Base-by-base conservation (phyloP, 2,888 invertebrate species). In the Oscheius onirici region DNA sequence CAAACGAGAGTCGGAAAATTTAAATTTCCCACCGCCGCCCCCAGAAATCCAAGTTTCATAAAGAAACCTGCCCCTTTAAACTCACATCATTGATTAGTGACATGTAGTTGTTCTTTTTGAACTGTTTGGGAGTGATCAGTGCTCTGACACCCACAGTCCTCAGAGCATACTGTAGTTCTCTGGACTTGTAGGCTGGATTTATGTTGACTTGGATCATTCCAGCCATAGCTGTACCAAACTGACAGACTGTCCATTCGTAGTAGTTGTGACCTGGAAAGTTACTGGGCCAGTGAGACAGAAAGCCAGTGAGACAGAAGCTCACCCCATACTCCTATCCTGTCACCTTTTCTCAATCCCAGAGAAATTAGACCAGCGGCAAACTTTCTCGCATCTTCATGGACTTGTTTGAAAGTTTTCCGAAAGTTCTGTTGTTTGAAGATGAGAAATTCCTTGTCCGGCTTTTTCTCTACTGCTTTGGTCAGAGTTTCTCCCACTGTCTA, bases 241-340 rank as follows among this genome's bases (percentile, higher is more conserved):
- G 91, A 0, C 91, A 89, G 0, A 93, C 82, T 72, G 92, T 91
- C 94, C 94, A 95, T 85, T 93, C 92, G 58, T 91, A 87, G 65
- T 78, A 77, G 88, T 94, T 95, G 0, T 93, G 93, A 0, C 92
- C 34, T 34, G 34, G 8, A 34, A 6, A 8, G 34, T n/a, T n/a
- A n/a, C n/a, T n/a, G n/a, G n/a, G n/a, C n/a, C n/a, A n/a, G n/a
- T n/a, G n/a, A n/a, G n/a, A n/a, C n/a, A 34, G 34, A 34, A 0
- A 34, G 34, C 8, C 0, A 34, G 5, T 6, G 34, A 6, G 34
- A 34, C 34, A 34, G 34, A 34, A 0, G 8, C 34, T 34, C 34
- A 34, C 34, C 91, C 92, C 93, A 94, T n/a, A 95, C 89, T 0
- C 92, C 94, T 1, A 95, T 86, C 10, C 92, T 88, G 84, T 95